These are phyloP conservation scores for Galerucella calmariensis DNA, from an alignment of 2,888 invertebrate genomes.

Conservation along the genomic window DNA sequence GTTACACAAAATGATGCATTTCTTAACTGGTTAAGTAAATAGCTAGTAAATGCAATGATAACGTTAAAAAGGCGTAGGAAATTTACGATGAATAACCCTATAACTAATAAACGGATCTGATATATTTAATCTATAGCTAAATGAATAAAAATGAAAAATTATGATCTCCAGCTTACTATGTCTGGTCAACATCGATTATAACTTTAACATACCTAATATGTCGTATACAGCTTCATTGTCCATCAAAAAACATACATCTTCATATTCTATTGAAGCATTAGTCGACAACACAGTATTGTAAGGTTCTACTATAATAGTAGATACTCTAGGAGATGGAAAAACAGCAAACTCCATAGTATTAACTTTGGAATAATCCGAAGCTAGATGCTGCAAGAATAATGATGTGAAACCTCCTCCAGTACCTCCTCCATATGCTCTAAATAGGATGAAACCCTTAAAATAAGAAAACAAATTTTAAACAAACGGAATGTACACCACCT, in stretches of 20 bases:
- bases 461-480: not conserved
- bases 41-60: no score
- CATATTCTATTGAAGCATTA: conserved; percentile 75
- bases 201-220: conserved; percentile 73
- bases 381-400: conserved; percentile 73
- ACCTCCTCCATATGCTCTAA: conserved; percentile 80
- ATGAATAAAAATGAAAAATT: no score
- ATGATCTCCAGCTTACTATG: no score
- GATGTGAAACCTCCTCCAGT: conserved; percentile 82
- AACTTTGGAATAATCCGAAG: conserved; percentile 73
- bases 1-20: no score
- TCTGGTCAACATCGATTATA: not conserved
- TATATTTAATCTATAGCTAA: no score
- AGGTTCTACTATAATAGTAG: conserved; percentile 81
- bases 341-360: conserved; percentile 77
- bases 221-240: conserved; percentile 83
- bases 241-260: conserved; percentile 78
- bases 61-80: no score
- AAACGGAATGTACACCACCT: no score
- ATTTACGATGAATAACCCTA: no score
- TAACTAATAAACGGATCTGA: no score
- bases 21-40: no score
- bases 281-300: conserved; percentile 79
- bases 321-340: conserved; percentile 87
- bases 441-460: conserved; percentile 70